phyloP scores from a whole-genome alignment of 2,113 vertebrate genomes.

The Antechinus flavipes region DNA sequence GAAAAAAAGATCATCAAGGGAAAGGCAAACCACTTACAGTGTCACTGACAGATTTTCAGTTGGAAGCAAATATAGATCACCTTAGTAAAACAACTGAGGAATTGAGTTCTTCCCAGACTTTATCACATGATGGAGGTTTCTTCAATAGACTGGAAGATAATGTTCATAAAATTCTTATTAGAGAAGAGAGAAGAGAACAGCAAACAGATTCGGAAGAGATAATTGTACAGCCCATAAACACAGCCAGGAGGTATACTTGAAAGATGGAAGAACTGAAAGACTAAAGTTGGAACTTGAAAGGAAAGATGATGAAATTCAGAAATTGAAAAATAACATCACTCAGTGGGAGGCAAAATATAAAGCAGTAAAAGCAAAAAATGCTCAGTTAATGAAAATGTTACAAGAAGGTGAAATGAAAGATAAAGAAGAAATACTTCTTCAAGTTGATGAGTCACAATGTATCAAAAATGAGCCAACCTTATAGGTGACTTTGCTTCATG shows the following conservation, averaged over 20 bases:
- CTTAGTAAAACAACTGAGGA: conserved; percentile 81
- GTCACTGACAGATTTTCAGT: no score
- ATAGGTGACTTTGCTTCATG: conserved; percentile 93
- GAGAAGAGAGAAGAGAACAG: conserved; percentile 92
- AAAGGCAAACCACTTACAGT: no score
- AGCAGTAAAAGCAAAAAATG: conserved; percentile 87
- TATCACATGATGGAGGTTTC: conserved; percentile 89
- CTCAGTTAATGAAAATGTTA: conserved; percentile 86
- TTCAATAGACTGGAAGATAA: conserved; percentile 94
- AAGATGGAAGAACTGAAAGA: conserved; percentile 89
- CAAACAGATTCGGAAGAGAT: conserved; percentile 86
- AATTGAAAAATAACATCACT: conserved; percentile 89
- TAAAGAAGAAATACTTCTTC: conserved; percentile 95
- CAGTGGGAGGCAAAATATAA: conserved; percentile 91
- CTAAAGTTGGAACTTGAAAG: conserved; percentile 94
- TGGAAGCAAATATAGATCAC: no score
- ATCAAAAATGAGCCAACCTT: conserved; percentile 95
- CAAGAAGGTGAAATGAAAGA: conserved; percentile 93
- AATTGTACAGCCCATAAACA: conserved; percentile 85
- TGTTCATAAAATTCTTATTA: conserved; percentile 90
- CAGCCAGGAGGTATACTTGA: conserved; percentile 80
- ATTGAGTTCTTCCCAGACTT: conserved; percentile 82
- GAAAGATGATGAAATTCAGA: conserved; percentile 94
- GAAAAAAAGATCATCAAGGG: no score
- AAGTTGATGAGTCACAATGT: conserved; percentile 92